Evolutionary conservation across 2,797 vertebrate genomes (phyloP).

Genomic region (Myotis pilosus): DNA sequence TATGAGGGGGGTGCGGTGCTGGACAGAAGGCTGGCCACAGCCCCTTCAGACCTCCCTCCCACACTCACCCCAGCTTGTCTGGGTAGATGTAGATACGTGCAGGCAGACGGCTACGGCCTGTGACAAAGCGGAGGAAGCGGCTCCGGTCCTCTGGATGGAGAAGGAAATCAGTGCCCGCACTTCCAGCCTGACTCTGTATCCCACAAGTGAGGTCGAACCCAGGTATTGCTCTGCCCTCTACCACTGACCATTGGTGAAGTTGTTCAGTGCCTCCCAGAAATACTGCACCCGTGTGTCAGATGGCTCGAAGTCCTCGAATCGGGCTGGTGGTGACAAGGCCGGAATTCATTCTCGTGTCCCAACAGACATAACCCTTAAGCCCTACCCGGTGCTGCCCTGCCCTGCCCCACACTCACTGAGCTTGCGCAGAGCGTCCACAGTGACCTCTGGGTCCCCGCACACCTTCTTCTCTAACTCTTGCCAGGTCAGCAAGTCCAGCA

Average conservation of each 20-base stretch:
- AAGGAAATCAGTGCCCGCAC: not conserved
- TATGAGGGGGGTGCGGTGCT: not conserved
- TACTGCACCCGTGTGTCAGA: conserved; percentile 93
- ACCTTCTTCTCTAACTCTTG: conserved; percentile 98
- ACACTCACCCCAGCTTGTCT: conserved; percentile 93
- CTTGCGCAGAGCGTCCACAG: conserved; percentile 95
- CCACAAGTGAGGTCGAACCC: not conserved
- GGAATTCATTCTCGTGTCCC: conserved; percentile 19
- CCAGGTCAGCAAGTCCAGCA: conserved; percentile 97
- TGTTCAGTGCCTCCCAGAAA: conserved; percentile 97
- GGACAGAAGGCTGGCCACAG: not conserved
- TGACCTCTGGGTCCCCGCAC: conserved; percentile 97
- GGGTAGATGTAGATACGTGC: conserved; percentile 97
- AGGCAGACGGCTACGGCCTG: conserved; percentile 97
- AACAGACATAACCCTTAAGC: not conserved
- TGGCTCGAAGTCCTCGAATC: conserved; percentile 95
- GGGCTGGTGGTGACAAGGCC: conserved; percentile 83
- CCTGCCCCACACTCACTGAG: conserved; percentile 90
- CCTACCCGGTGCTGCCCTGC: accelerated
- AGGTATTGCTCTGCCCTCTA: not conserved
- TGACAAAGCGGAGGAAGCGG: conserved; percentile 97
- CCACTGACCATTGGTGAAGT: conserved; percentile 95
- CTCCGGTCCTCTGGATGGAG: conserved; percentile 94
- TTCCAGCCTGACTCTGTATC: not conserved
- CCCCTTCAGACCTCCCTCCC: not conserved